Base-by-base conservation (phyloP, 2,888 invertebrate genomes). In the Andrena chrysosceles region DNA sequence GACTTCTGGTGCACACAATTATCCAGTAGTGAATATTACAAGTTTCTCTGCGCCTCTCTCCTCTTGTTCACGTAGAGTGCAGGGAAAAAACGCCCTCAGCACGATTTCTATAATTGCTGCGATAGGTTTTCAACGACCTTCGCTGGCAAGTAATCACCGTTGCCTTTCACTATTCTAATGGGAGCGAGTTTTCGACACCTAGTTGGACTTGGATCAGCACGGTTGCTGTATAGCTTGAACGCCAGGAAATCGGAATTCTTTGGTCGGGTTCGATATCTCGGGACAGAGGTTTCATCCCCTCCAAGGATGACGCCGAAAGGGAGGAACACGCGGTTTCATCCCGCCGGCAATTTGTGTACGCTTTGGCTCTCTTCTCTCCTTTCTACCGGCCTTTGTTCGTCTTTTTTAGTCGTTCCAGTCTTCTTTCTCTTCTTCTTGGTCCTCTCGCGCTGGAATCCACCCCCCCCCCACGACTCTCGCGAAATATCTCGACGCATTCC, bases 401-500 rank as follows among this genome's bases (percentile, higher is more conserved):
- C 49, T 72, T 71, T 79, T 84, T 73, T 82, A 54, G 71, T 83
- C 81, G 63, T 77, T 26, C 64, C 78, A 42, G 29, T 77, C 71
- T 72, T 72, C 69, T 73, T 83, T 66, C 67, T 83, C 77, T 75
- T 67, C 71, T 54, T 63, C 64, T 67, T 67, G 69, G n/a, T 73
- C 76, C 79, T 87, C 84, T 78, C 89, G 54, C 85, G 85, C 68
- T 81, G 84, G 80, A 85, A 86, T 88, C 84, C 84, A 67, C 72
- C 77, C 73, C 74, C 74, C 70, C 77, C 71, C 71, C 63, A 35
- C 82, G 66, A 85, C 78, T 10, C 56, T 86, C 90, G 89, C 89
- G 87, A 90, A 85, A 90, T 89, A 90, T 88, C 88, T 85, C 74
- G 72, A 85, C 85, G 88, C 90, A 91, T 91, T 91, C 91, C 88